Evolutionary conservation across 2,113 vertebrate genomes (phyloP), one percentile per base, ranked within the genome.

Genomic region (Rhinogobius similis): DNA sequence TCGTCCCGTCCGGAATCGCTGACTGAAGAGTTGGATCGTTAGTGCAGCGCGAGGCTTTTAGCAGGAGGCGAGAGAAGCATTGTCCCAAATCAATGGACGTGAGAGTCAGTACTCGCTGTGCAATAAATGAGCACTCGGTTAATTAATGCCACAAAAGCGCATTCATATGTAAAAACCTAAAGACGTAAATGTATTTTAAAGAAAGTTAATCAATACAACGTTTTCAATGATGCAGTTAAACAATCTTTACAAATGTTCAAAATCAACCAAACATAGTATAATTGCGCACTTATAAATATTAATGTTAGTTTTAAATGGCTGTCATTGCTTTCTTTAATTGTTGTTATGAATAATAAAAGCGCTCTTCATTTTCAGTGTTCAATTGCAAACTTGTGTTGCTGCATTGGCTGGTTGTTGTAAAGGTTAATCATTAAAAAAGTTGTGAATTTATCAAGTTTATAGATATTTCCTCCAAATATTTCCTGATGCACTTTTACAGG

Each of bases 21-120:
- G 85, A 82, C 68, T 58, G 88, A 88, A 12, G 27, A 70, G 77
- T 78, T 73, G n/a, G 80, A 82, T 88, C 82, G 70, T 82, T 82
- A 82, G 73, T 62, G 48, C 53, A 52, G 67, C 29, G 48, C 64
- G 10, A 6, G 26, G 62, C 32, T 56, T 46, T 63, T 55, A 70
- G 75, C 70, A 68, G 29, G 72, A 67, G 65, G 16, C 65, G 72
- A 72, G 70, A 70, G 73, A 66, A 41, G 58, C 44, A 53, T 72
- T 46, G 75, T 65, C 68, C 24, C 27, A 66, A 76, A 82, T 90
- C 85, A 84, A 84, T 86, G 70, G 66, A 67, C 75, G 72, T 79
- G 86, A 46, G 72, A 76, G 77, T 24, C 23, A 8, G 12, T 53
- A n/a, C 24, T 53, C 50, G 24, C 50, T 24, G 21, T 23, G 20